Evolutionary conservation across 35 echinoderm and acorn worm genomes (phyloP).

Genomic region (Holothuria glaberrima): DNA sequence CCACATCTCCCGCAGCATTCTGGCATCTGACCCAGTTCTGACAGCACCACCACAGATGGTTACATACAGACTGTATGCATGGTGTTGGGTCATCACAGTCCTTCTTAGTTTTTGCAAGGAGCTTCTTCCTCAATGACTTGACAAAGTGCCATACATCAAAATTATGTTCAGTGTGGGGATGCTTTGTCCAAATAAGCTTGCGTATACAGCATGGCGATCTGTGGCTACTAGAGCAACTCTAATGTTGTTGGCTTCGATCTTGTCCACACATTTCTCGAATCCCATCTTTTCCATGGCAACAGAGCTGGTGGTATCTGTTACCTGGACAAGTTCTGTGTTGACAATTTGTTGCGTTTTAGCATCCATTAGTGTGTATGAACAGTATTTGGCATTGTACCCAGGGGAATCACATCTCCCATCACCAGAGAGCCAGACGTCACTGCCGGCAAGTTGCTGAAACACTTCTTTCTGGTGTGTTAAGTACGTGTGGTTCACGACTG

Average conservation of each 20-base stretch:
- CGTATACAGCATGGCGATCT: conserved; percentile 40
- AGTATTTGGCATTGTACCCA: too few species aligned
- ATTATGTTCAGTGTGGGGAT: conserved; percentile 46
- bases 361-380: conserved; percentile 1
- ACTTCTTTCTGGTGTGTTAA: neutral
- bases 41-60: conserved; percentile 73
- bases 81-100: conserved; percentile 52
- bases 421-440: conserved; percentile 12
- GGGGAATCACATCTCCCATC: conserved; percentile 60
- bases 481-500: neutral
- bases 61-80: conserved; percentile 49
- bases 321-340: neutral
- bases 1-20: too few species aligned
- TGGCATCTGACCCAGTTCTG: conserved; percentile 43
- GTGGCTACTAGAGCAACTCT: too few species aligned
- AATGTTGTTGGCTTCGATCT: neutral
- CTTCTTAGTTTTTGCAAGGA: conserved; percentile 34
- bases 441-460: neutral
- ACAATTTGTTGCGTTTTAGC: neutral
- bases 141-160: conserved; percentile 73
- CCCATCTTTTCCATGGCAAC: conserved; percentile 13
- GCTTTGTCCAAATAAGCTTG: conserved; percentile 7
- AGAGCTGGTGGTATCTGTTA: neutral
- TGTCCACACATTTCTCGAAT: neutral
- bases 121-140: conserved; percentile 53